A percentile compares a stretch with the other conserved stretches of the same genome.
Evolutionary conservation across 2,888 invertebrate genomes (phyloP).

Genomic region (Antheraea yamamai): DNA sequence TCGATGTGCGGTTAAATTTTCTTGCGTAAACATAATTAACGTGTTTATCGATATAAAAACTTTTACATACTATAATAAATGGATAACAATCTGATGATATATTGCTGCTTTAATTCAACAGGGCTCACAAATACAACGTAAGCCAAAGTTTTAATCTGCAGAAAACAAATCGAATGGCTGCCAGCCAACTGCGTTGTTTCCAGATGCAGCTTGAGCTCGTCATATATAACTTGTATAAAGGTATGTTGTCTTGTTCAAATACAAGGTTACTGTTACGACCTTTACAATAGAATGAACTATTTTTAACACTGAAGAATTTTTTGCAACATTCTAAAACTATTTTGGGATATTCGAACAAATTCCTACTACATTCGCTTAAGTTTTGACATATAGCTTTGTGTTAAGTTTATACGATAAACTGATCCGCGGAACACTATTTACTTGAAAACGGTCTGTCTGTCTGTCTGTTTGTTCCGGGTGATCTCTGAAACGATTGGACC

Average conservation of each 20-base stretch:
- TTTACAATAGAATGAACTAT: background rate
- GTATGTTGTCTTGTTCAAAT: background rate
- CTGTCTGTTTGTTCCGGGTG: too few relatives aligned
- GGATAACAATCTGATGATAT: background rate
- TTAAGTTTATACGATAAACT: too few relatives aligned
- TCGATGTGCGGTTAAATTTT: too few relatives aligned
- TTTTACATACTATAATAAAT: background rate
- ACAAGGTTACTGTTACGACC: background rate
- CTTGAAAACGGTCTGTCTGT: too few relatives aligned
- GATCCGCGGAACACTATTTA: too few relatives aligned
- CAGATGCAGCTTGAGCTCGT: background rate
- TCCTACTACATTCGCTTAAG: too few relatives aligned
- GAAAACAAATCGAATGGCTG: slow-evolving; percentile 6
- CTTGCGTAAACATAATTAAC: background rate
- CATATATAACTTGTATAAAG: background rate
- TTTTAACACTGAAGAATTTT: too few relatives aligned
- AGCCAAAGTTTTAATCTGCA: slow-evolving; percentile 12
- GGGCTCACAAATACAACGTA: background rate
- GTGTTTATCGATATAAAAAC: background rate
- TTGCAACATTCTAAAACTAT: too few relatives aligned
- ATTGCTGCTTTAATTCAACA: background rate
- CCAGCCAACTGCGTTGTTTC: slow-evolving; percentile 9
- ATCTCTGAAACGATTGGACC: too few relatives aligned
- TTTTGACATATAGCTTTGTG: too few relatives aligned
- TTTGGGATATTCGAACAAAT: too few relatives aligned